Conservation (phyloP, 2,113 vertebrate species). For the Varanus komodoensis region DNA sequence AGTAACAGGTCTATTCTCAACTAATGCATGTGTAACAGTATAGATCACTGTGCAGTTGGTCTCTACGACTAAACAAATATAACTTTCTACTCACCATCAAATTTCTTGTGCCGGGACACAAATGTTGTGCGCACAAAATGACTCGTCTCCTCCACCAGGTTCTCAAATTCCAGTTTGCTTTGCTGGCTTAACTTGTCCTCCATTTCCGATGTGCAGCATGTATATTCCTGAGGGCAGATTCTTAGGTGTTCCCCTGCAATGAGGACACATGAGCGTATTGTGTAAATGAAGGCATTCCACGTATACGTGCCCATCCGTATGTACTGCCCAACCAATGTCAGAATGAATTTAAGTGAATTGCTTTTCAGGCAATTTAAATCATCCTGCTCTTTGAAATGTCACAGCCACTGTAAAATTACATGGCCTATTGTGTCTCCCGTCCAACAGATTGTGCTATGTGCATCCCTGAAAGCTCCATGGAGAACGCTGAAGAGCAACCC, state of each 20-base stretch:
- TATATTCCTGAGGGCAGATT: constrained; percentile 91
- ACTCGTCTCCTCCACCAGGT: constrained; percentile 89
- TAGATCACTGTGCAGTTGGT: not conserved
- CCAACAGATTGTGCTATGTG: not conserved
- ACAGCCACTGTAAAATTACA: not conserved
- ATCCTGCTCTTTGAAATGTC: not conserved
- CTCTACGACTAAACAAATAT: constrained; percentile 44
- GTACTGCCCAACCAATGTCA: not conserved
- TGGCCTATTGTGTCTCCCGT: not conserved
- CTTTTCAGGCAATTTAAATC: not conserved
- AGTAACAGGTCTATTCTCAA: too few species aligned
- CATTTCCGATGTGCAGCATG: constrained; percentile 94
- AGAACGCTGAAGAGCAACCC: not conserved
- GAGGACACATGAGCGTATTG: constrained; percentile 6
- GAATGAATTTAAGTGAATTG: not conserved
- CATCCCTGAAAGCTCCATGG: not conserved
- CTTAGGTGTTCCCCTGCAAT: constrained; percentile 88
- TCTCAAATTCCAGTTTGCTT: constrained; percentile 93
- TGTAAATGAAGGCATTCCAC: not conserved
- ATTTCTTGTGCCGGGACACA: constrained; percentile 91
- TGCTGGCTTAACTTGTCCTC: constrained; percentile 91
- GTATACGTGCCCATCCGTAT: not conserved
- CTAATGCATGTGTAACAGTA: not conserved
- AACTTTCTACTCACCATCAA: constrained; percentile 86
- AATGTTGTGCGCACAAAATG: constrained; percentile 92